A percentile compares a stretch with the other conserved stretches of the same genome.
Evolutionary conservation across 2,888 invertebrate species (phyloP).

Genomic region (Ceriagrion tenellum): DNA sequence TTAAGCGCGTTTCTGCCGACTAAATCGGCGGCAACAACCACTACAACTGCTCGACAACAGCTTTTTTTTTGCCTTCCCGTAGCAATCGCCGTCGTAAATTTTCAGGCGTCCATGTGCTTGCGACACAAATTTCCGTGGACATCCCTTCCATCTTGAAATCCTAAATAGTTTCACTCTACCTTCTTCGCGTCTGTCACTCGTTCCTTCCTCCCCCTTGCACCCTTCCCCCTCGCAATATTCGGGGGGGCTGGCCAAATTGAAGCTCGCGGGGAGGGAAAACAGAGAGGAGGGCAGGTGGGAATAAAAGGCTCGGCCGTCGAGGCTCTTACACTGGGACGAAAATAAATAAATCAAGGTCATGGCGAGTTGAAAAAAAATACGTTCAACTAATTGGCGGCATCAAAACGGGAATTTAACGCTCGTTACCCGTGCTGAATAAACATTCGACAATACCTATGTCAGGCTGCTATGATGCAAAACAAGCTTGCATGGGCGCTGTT

Average conservation of each 20-base stretch:
- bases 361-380: background rate
- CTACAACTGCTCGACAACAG: background rate
- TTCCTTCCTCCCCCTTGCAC: background rate
- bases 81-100: too few relatives aligned
- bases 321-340: background rate
- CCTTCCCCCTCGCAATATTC: background rate
- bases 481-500: too few relatives aligned
- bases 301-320: background rate
- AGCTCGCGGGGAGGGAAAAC: background rate
- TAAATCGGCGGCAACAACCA: background rate
- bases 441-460: too few relatives aligned
- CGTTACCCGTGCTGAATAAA: background rate
- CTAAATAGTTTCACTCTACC: too few relatives aligned
- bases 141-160: background rate
- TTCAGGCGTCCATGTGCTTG: too few relatives aligned
- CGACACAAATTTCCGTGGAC: too few relatives aligned
- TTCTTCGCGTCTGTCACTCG: background rate
- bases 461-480: too few relatives aligned
- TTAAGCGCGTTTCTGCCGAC: background rate
- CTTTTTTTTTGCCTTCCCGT: too few relatives aligned
- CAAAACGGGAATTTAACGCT: background rate
- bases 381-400: background rate
- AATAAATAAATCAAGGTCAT: constrained; percentile 1
- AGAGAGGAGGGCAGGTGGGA: background rate
- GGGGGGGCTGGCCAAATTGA: background rate